Percentiles rank a stretch among this genome's conserved stretches.
These are phyloP conservation scores for Ethmia dodecea DNA, from an alignment of 2,888 invertebrate genomes.

Conservation along the genomic window DNA sequence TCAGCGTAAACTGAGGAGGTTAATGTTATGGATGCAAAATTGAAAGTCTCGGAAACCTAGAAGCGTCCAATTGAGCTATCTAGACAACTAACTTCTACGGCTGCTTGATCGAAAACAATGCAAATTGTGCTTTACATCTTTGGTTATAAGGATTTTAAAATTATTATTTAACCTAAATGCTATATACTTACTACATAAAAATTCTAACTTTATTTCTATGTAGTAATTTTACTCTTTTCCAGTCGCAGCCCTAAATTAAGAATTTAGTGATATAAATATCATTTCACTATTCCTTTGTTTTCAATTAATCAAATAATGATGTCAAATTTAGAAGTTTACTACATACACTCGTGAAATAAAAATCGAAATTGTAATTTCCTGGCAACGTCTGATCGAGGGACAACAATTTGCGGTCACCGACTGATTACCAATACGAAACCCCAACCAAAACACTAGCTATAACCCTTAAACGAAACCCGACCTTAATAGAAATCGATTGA, in stretches of 20 bases:
- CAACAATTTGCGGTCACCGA: conserved; percentile 76
- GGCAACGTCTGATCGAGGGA: conserved; percentile 73
- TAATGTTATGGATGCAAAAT: conserved; percentile 6
- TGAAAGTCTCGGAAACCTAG: conserved; percentile 3
- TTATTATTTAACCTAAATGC: no score
- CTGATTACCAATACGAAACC: conserved; percentile 69
- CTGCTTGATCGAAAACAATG: no score
- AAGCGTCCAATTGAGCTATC: conserved; percentile 11
- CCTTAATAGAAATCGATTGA: neutral
- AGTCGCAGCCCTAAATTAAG: no score
- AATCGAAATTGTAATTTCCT: conserved; percentile 75
- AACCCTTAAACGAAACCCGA: conserved; percentile 23
- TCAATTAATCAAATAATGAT: conserved; percentile 20
- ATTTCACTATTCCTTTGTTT: no score
- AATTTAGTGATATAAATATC: no score
- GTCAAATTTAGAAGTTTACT: conserved; percentile 33
- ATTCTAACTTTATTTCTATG: no score
- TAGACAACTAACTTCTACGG: no score
- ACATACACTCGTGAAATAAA: conserved; percentile 59
- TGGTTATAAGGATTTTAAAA: no score
- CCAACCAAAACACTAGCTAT: conserved; percentile 41
- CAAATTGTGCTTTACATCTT: no score
- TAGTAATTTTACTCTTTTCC: no score
- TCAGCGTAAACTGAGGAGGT: conserved; percentile 3
- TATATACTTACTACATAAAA: no score